A percentile compares a stretch with the other conserved stretches of the same genome.
Conservation (phyloP, 1,140 invertebrate genomes). For the Heliconius eleuchia region DNA sequence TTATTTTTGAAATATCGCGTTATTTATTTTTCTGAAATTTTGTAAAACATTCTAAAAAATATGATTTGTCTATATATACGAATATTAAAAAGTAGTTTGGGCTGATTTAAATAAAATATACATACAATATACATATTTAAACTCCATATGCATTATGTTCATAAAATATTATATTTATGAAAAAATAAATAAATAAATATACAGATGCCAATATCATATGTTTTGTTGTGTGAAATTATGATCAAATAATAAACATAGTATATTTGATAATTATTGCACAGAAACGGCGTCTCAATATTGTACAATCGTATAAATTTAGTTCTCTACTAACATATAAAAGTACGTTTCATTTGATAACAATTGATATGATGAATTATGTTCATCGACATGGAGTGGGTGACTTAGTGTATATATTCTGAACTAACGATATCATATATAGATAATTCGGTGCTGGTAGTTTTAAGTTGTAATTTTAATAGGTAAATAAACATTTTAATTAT, state of each 20-base stretch:
- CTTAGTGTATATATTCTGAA: slow-evolving; percentile 8
- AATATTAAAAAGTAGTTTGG: too few species aligned
- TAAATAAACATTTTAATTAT: neutral
- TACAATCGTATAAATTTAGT: neutral
- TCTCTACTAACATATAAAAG: neutral
- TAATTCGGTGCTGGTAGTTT: slow-evolving; percentile 3
- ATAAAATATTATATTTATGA: too few species aligned
- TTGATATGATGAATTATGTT: slow-evolving; percentile 9
- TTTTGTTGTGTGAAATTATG: too few species aligned
- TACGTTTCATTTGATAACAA: slow-evolving; percentile 26
- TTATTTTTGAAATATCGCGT: neutral
- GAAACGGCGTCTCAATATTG: neutral
- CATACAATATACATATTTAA: too few species aligned
- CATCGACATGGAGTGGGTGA: slow-evolving; percentile 23
- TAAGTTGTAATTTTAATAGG: neutral
- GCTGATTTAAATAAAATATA: too few species aligned
- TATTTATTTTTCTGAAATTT: too few species aligned
- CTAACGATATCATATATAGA: slow-evolving; percentile 19
- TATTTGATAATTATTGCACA: too few species aligned
- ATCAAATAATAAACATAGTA: too few species aligned
- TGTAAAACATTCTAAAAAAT: neutral
- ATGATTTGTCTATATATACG: too few species aligned
- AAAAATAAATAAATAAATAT: too few species aligned
- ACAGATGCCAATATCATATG: too few species aligned
- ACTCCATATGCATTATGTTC: too few species aligned